phyloP scores from a whole-genome alignment of 1,140 invertebrate genomes.

The Ostrea denselamellosa region DNA sequence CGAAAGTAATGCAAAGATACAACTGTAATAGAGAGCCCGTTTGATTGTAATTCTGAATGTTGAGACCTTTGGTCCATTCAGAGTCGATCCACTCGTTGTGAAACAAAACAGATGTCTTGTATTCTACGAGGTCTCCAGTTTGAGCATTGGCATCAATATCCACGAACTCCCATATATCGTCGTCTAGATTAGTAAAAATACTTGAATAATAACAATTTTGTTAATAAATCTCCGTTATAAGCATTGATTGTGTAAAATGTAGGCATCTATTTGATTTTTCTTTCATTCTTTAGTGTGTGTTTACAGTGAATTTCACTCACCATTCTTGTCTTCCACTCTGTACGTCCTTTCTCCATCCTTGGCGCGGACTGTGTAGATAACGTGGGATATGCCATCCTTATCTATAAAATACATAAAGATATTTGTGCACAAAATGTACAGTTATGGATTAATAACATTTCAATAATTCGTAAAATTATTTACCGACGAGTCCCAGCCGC shows the following conservation, averaged over 20 bases:
- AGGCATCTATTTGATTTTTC: too few species aligned
- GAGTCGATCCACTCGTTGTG: slow-evolving; percentile 23
- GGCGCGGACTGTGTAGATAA: neutral
- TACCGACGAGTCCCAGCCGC: neutral
- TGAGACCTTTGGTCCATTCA: neutral
- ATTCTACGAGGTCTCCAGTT: slow-evolving; percentile 5
- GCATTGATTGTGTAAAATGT: too few species aligned
- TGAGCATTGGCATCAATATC: slow-evolving; percentile 17
- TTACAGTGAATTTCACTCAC: neutral
- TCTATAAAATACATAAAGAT: neutral
- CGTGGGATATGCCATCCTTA: neutral
- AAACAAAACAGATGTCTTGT: slow-evolving; percentile 22
- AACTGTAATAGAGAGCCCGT: too few species aligned
- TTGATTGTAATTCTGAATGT: neutral
- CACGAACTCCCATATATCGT: neutral
- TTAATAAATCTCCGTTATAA: too few species aligned
- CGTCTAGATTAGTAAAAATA: neutral
- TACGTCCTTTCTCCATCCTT: neutral
- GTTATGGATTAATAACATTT: neutral
- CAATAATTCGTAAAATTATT: neutral
- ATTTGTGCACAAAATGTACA: neutral
- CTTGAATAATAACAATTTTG: too few species aligned
- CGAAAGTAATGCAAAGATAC: too few species aligned
- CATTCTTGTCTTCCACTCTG: neutral
- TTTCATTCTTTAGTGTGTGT: too few species aligned